These are phyloP conservation scores for Ophion costatus DNA, from an alignment of 2,888 invertebrate species.

Conservation along the genomic window DNA sequence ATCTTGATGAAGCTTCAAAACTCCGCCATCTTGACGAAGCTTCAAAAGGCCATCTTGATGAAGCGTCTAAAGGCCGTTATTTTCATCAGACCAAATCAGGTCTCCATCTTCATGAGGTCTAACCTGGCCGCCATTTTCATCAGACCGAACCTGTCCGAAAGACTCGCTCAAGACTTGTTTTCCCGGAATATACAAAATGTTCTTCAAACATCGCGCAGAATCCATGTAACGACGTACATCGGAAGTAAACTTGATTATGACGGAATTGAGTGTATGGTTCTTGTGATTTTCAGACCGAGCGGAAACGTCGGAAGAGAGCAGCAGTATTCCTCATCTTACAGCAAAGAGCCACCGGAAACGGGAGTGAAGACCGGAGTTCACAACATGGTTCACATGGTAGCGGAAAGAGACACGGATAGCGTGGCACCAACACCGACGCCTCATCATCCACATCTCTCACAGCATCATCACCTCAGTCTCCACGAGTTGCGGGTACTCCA, in stretches of 20 bases:
- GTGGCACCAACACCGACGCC: conserved; percentile 82
- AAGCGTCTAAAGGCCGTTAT: not conserved
- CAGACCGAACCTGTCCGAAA: not conserved
- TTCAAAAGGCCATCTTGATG: not conserved
- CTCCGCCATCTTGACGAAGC: not conserved
- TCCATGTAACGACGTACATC: not conserved
- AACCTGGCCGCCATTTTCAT: not conserved
- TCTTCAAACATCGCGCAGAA: not conserved
- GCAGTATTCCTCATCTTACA: conserved; percentile 79
- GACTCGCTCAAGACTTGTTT: not conserved
- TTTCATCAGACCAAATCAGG: not conserved
- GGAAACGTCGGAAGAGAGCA: conserved; percentile 78
- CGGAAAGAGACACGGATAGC: conserved; percentile 85
- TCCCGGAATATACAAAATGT: not conserved
- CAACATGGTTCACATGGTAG: conserved; percentile 84
- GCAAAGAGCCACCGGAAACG: conserved; percentile 70
- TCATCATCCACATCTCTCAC: conserved; percentile 83
- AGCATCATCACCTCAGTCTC: conserved; percentile 87
- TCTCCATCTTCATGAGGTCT: not conserved
- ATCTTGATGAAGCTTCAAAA: not conserved
- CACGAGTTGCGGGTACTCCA: conserved; percentile 87
- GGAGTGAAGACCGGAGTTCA: conserved; percentile 78
- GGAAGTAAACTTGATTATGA: conserved; percentile 19
- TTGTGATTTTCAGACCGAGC: conserved; percentile 77
- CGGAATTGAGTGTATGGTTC: conserved; percentile 19